phyloP scores from a whole-genome alignment of 2,797 vertebrate species.

The Ispidina lecontei region DNA sequence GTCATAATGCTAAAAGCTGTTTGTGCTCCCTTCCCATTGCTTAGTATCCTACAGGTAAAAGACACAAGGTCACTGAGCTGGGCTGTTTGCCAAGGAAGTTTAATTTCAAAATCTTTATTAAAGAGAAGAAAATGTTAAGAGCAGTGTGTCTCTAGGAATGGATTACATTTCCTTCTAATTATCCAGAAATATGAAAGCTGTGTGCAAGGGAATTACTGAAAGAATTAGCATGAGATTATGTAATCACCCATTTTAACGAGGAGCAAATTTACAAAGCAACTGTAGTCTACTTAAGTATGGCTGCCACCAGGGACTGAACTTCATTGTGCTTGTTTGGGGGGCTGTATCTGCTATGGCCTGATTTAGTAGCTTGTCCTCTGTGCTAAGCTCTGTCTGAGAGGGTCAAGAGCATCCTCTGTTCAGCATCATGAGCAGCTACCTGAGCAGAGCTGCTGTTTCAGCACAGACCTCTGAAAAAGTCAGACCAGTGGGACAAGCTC shows the following conservation, averaged over 20 bases:
- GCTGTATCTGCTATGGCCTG: background rate
- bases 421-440: fast-evolving
- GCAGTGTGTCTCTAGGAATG: constrained; percentile 37
- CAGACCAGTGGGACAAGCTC: background rate
- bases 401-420: background rate
- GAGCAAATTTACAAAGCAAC: constrained; percentile 22
- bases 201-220: constrained; percentile 64
- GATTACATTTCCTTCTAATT: constrained; percentile 71
- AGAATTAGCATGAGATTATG: constrained; percentile 71
- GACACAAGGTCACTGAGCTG: constrained; percentile 12
- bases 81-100: background rate
- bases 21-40: background rate
- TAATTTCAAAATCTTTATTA: constrained; percentile 46
- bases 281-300: background rate
- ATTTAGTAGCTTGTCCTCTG: background rate
- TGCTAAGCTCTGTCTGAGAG: background rate
- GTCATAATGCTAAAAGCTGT: background rate
- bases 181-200: constrained; percentile 65
- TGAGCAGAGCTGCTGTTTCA: background rate
- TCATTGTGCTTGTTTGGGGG: background rate
- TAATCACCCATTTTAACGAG: constrained; percentile 50
- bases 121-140: constrained; percentile 23
- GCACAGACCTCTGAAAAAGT: background rate
- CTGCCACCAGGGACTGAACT: constrained; percentile 11
- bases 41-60: constrained; percentile 46